Conservation (phyloP, 2,797 vertebrate genomes). For the Phrynocephalus vlangalii region DNA sequence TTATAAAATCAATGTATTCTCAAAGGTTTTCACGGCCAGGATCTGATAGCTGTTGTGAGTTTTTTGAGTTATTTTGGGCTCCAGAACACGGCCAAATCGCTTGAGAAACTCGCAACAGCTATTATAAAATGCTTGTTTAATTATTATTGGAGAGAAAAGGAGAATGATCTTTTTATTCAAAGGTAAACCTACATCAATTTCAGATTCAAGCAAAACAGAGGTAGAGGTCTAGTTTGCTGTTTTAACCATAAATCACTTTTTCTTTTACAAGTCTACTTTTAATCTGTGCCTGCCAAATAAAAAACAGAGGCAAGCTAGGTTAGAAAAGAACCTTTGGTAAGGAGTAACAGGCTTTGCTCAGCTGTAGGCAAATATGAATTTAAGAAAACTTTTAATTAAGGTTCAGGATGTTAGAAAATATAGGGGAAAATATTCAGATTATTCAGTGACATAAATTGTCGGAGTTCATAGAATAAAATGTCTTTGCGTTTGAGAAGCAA, state of each 20-base stretch:
- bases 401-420: not conserved
- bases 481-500: too few species aligned
- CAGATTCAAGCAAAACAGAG: slow-evolving; percentile 33
- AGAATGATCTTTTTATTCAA: slow-evolving; percentile 38
- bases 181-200: slow-evolving; percentile 47
- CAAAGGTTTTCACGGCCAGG: too few species aligned
- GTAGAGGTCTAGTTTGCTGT: not conserved
- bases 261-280: slow-evolving; percentile 23
- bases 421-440: not conserved
- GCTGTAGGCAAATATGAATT: not conserved
- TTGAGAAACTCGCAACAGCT: too few species aligned
- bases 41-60: too few species aligned
- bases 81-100: too few species aligned
- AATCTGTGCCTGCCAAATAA: not conserved
- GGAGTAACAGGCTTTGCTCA: slow-evolving; percentile 8
- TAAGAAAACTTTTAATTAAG: not conserved
- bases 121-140: not conserved
- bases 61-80: too few species aligned
- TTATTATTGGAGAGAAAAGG: slow-evolving; percentile 47
- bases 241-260: slow-evolving; percentile 3
- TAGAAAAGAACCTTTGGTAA: slow-evolving; percentile 6
- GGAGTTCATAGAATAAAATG: not conserved
- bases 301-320: not conserved
- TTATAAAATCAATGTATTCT: not conserved
- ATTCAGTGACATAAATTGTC: not conserved